Base-by-base conservation (phyloP, 1,140 invertebrate genomes). In the Danaus plexippus region DNA sequence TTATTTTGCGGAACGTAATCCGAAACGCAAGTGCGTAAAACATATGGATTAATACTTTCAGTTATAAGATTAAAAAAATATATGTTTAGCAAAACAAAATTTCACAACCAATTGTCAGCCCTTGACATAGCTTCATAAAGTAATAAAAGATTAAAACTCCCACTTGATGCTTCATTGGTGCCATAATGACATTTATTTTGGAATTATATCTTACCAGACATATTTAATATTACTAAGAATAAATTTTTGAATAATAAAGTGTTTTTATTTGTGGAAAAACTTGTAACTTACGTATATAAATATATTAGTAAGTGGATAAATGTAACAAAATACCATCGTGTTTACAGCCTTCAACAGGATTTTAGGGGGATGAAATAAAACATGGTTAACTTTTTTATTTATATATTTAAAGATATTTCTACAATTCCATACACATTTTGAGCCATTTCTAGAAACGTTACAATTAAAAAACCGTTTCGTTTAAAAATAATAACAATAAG, bases 351-450 rank as follows among this genome's bases (percentile, higher is more conserved):
- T 32, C 22, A 32, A 48, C 9, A 22, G 10, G 13, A 54, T 12
- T 47, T 47, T 47, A 47, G 32, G 22, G 47, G 10, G 13, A 46
- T 51, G 6, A 48, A 61, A 64, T 48, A 52, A 68, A 57, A 54
- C 63, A 51, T 67, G 66, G 46, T 50, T 15, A 32, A 52, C 55
- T 74, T 70, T 75, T 45, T 79, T 69, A 59, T 52, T 59, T 74
- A 71, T 82, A 64, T 71, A 67, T 73, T 71, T 77, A 78, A 80
- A 71, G 75, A 69, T 70, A 80, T 70, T 77, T 82, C 73, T 79
- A 82, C 72, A 73, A 52, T 64, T 70, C 57, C 58, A 43, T 73
- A 62, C 57, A 71, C 60, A 70, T 54, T 70, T 80, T 78, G 75
- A 80, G 75, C 75, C 59, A 63, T 65, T 71, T 64, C 54, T 54